Conservation (phyloP, 2,888 invertebrate species). For the Coremacera marginata region DNA sequence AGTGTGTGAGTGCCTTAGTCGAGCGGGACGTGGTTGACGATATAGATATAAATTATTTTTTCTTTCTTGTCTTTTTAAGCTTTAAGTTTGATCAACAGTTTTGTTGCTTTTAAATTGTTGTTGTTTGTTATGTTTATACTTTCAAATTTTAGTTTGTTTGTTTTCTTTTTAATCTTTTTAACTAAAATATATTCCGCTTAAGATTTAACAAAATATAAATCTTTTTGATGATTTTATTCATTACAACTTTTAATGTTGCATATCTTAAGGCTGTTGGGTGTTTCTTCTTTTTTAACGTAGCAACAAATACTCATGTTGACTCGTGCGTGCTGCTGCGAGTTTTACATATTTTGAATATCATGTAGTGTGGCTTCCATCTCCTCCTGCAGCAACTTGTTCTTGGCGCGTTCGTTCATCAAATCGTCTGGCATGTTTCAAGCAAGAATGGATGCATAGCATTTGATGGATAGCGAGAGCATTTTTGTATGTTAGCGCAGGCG, state of each 20-base stretch:
- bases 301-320: conserved; percentile 41
- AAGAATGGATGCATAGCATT: conserved; percentile 20
- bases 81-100: not conserved
- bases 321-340: conserved; percentile 29
- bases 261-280: not conserved
- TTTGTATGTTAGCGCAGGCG: conserved; percentile 40
- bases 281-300: conserved; percentile 27
- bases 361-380: conserved; percentile 99
- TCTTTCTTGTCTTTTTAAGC: conserved; percentile 8
- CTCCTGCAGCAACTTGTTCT: conserved; percentile 95
- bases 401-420: conserved; percentile 92
- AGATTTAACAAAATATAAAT: conserved; percentile 45
- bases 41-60: conserved; percentile 15
- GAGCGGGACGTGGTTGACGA: not conserved
- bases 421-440: conserved; percentile 77
- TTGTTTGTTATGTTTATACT: conserved; percentile 1
- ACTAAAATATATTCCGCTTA: conserved; percentile 26
- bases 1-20: not conserved
- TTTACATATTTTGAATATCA: conserved; percentile 99
- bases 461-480: not conserved
- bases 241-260: conserved; percentile 15
- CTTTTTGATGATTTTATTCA: conserved; percentile 26
- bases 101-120: not conserved
- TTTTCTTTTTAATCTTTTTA: not conserved
- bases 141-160: not conserved